phyloP scores from a whole-genome alignment of 64 coral and sea anemone genomes.

The Catalaphyllia jardinei region DNA sequence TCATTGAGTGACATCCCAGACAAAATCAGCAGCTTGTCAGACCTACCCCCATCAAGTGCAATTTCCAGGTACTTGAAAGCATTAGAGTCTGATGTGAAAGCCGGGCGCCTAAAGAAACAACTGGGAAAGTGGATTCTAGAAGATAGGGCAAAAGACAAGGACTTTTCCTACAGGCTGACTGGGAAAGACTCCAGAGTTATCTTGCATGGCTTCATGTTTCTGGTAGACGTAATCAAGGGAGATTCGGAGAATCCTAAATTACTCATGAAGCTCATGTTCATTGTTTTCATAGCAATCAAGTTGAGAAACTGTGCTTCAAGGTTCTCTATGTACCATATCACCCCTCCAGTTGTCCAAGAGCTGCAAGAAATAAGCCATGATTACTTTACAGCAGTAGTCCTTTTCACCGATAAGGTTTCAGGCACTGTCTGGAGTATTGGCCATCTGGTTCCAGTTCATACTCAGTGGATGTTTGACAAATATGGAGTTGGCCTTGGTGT shows the following conservation, averaged over 20 bases:
- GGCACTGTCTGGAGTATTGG: slow-evolving; percentile 73
- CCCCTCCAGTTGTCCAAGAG: slow-evolving; percentile 22
- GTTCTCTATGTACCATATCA: slow-evolving; percentile 54
- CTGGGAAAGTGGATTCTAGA: slow-evolving; percentile 65
- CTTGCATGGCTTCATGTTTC: slow-evolving; percentile 71
- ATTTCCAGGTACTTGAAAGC: slow-evolving; percentile 62
- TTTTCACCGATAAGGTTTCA: slow-evolving; percentile 58
- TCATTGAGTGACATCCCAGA: slow-evolving; percentile 46
- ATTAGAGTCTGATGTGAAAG: slow-evolving; percentile 69
- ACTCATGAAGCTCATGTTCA: slow-evolving; percentile 45
- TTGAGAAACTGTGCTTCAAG: slow-evolving; percentile 28
- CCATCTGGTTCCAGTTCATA: slow-evolving; percentile 57
- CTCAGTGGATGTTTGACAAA: slow-evolving; percentile 56
- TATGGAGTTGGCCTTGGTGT: slow-evolving; percentile 61
- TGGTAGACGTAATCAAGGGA: slow-evolving; percentile 55
- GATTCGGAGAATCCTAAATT: slow-evolving; percentile 46
- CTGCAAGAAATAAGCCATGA: slow-evolving; percentile 12
- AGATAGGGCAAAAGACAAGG: slow-evolving; percentile 52
- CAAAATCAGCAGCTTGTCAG: slow-evolving; percentile 45
- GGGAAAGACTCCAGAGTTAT: slow-evolving; percentile 64
- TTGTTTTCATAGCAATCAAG: slow-evolving; percentile 50
- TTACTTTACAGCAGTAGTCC: slow-evolving; percentile 60
- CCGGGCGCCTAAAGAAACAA: slow-evolving; percentile 57
- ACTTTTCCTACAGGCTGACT: slow-evolving; percentile 71
- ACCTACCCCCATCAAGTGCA: slow-evolving; percentile 60